Percentiles rank a stretch among this genome's conserved stretches.
Evolutionary conservation across 2,797 vertebrate genomes (phyloP).

Genomic region (Oceanodroma leucorhoa): DNA sequence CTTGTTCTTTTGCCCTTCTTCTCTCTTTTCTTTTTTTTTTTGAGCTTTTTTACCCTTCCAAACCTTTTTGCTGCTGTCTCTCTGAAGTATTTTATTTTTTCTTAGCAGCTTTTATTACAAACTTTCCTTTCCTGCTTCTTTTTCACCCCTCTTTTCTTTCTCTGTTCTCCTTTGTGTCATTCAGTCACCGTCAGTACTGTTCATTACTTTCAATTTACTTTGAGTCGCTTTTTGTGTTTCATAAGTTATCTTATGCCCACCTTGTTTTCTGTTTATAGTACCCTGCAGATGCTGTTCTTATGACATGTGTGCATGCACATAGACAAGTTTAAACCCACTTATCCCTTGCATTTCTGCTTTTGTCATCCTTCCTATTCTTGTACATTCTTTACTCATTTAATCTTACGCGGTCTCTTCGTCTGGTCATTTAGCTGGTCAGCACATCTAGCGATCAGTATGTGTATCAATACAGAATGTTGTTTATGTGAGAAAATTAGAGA

Average conservation of each 20-base stretch:
- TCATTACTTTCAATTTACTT: neutral
- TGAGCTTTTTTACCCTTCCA: neutral
- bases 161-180: neutral
- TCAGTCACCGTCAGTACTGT: neutral
- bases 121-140: neutral
- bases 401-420: neutral
- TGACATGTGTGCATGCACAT: fast-evolving
- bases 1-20: neutral
- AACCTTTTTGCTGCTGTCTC: neutral
- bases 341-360: neutral
- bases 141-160: neutral
- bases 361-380: neutral
- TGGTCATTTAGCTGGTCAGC: neutral
- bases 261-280: neutral
- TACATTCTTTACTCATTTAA: neutral
- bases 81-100: neutral
- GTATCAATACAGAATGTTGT: neutral
- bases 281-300: neutral
- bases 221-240: neutral
- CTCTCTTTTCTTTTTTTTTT: neutral
- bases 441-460: neutral
- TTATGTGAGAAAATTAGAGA: neutral
- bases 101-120: neutral
- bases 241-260: neutral
- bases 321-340: neutral